Percentiles rank a stretch among this genome's conserved stretches.
Conservation (phyloP, 2,113 vertebrate species). For the Gila orcuttii region DNA sequence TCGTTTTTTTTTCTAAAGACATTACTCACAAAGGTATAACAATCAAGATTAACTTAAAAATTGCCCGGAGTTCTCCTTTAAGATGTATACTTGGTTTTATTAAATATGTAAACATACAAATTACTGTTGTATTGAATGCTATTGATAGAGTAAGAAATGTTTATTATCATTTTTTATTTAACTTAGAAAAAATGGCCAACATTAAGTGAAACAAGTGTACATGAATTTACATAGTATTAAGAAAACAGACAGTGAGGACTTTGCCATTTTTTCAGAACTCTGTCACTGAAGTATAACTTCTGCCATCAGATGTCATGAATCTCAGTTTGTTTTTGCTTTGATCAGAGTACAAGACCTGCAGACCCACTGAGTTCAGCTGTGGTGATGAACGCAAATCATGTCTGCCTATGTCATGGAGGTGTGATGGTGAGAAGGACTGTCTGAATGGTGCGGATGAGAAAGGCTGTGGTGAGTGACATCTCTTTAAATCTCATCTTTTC, state of each 20-base stretch:
- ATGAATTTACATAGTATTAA: neutral
- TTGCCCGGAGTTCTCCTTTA: too few species aligned
- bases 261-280: neutral
- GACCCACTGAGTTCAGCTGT: constrained; percentile 78
- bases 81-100: too few species aligned
- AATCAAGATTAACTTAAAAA: too few species aligned
- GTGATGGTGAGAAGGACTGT: constrained; percentile 83
- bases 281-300: neutral
- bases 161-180: too few species aligned
- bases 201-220: too few species aligned
- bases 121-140: too few species aligned
- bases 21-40: too few species aligned
- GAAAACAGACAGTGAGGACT: neutral
- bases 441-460: constrained; percentile 81
- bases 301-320: neutral
- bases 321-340: neutral
- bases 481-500: too few species aligned
- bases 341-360: constrained; percentile 79
- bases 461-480: constrained; percentile 61
- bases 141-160: too few species aligned
- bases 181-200: too few species aligned
- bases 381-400: constrained; percentile 77
- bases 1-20: too few species aligned
- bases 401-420: constrained; percentile 79
- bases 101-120: too few species aligned